Base-by-base conservation (phyloP, 2,888 invertebrate species). In the Lasioglossum morio region DNA sequence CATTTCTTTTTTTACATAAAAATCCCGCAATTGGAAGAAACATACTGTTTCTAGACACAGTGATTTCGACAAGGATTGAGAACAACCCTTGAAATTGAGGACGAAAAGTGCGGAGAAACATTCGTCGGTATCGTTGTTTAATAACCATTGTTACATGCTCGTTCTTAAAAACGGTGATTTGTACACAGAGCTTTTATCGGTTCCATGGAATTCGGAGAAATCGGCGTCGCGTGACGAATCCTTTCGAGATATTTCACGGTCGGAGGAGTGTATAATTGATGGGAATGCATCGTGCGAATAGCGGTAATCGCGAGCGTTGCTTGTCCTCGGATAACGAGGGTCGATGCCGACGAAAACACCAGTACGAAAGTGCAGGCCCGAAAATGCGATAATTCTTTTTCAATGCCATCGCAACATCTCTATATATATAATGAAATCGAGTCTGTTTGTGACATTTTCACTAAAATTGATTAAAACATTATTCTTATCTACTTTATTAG, bases 271-370 rank as follows among this genome's bases (percentile, higher is more conserved):
- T 60, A 60, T 27, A 60, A 60, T 60, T 60, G 60, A 60, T 16
- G 60, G 27, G 60, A 60, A 27, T 60, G 57, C 57, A n/a, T 57
- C 57, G 57, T 4, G 23, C 48, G 53, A 27, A 75, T 48, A 37
- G 40, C 30, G 70, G 75, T 81, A 60, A 77, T 85, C 74, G n/a
- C 8, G 12, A 27, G 60, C 34, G 40, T 23, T 23, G 70, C 40
- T 46, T 57, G 48, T 63, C 77, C 53, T 53, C n/a, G 73, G 75
- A 72, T 81, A 75, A 79, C 66, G 66, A 66, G 37, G 79, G 70
- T 66, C 74, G 57, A 46, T 14, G 19, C 34, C 16, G 37, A 81
- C 63, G 63, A 63, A 63, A 30, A 30, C 30, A 63, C 30, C 63
- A 30, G 30, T 19, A 16, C 30, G 63, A 30, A 14, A 63, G 14